Evolutionary conservation across 2,113 vertebrate species (phyloP).

Genomic region (Theristicus caerulescens): DNA sequence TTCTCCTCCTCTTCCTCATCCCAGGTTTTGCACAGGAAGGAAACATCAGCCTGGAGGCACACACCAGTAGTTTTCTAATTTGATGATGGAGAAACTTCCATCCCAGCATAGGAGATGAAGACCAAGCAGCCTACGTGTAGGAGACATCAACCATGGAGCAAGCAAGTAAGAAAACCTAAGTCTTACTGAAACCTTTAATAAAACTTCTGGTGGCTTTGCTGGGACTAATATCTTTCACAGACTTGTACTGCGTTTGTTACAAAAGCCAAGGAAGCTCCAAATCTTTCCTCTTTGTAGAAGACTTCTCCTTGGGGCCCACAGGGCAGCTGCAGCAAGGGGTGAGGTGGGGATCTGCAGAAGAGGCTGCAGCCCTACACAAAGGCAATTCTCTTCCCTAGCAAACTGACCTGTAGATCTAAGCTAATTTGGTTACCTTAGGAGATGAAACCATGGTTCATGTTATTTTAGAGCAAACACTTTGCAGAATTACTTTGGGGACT

Average conservation of each 20-base stretch:
- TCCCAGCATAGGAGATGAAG: neutral
- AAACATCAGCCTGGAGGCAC: neutral
- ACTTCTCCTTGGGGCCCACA: neutral
- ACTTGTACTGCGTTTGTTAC: neutral
- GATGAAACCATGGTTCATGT: neutral
- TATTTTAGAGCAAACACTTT: neutral
- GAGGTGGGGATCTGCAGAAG: neutral
- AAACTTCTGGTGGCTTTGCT: neutral
- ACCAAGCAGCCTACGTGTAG: accelerated
- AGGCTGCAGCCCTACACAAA: neutral
- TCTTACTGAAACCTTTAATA: neutral
- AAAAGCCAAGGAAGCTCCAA: neutral
- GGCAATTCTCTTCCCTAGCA: neutral
- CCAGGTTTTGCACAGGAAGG: neutral
- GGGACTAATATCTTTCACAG: neutral
- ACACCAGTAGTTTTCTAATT: neutral
- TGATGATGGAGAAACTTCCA: neutral
- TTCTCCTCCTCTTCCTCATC: neutral
- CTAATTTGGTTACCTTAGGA: neutral
- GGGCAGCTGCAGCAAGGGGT: neutral
- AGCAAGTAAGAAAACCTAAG: neutral
- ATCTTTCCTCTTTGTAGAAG: neutral
- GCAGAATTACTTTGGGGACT: neutral
- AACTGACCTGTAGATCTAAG: neutral
- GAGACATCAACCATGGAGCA: neutral